Evolutionary conservation across 2,113 vertebrate species (phyloP).

Genomic region (Serilophus lunatus): DNA sequence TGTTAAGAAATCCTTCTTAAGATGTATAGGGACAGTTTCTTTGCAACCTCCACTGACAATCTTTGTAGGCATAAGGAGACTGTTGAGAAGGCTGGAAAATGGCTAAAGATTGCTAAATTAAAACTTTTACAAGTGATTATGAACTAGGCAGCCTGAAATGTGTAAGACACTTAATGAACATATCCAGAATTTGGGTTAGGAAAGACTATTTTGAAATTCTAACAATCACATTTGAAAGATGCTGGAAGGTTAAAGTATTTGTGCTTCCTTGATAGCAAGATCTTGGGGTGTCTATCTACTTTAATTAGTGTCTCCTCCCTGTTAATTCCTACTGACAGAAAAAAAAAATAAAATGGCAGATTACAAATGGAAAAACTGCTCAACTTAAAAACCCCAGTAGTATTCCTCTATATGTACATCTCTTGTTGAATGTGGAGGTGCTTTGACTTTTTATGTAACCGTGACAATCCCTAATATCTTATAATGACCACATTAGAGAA

Average conservation of each 20-base stretch:
- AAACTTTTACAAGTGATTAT: background rate
- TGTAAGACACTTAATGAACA: background rate
- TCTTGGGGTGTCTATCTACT: background rate
- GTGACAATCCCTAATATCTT: background rate
- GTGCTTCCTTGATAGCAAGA: background rate
- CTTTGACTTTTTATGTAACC: background rate
- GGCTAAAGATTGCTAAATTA: background rate
- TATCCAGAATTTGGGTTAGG: background rate
- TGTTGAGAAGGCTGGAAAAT: background rate
- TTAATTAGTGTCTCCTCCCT: background rate
- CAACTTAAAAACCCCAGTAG: background rate
- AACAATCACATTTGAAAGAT: background rate
- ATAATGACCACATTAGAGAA: background rate
- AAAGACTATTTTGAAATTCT: background rate
- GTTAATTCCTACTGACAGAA: background rate
- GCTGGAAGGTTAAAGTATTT: background rate
- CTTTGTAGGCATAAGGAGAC: background rate
- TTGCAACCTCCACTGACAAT: background rate
- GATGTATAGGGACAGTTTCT: background rate
- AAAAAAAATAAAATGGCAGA: background rate
- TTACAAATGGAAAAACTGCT: background rate
- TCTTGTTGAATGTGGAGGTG: background rate
- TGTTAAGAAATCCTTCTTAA: background rate
- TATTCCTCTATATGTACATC: background rate
- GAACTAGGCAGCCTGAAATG: background rate